These are phyloP conservation scores for Oreochromis mossambicus DNA, from an alignment of 2,797 vertebrate genomes.

Conservation along the genomic window DNA sequence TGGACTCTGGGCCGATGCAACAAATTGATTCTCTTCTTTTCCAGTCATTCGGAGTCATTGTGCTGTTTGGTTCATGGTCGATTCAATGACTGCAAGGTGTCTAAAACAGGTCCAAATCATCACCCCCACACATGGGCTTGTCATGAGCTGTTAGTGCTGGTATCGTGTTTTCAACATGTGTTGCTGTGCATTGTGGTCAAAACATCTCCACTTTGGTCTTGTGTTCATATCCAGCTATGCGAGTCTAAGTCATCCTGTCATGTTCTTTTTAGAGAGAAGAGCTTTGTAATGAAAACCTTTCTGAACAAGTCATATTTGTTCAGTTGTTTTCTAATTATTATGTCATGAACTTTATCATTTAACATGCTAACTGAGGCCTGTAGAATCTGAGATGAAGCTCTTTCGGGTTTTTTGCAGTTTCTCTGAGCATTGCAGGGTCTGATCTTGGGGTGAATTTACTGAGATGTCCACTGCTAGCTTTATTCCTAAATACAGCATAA, in stretches of 20 bases:
- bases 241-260: background rate
- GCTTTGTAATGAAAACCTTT: background rate
- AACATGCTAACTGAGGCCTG: background rate
- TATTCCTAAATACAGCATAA: background rate
- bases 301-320: background rate
- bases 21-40: background rate
- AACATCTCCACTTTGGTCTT: background rate
- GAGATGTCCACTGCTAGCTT: background rate
- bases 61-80: background rate
- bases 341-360: background rate
- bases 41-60: background rate
- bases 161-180: background rate
- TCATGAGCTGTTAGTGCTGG: background rate
- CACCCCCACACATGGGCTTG: background rate
- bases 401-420: background rate
- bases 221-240: background rate
- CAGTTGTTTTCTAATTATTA: background rate
- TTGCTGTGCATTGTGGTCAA: background rate
- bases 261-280: background rate
- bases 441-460: background rate
- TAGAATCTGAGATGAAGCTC: background rate
- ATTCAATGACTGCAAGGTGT: background rate
- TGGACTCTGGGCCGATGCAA: background rate
- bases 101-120: background rate
- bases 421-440: background rate